phyloP scores from a whole-genome alignment of 64 coral and sea anemone genomes.

The Montipora sp. region DNA sequence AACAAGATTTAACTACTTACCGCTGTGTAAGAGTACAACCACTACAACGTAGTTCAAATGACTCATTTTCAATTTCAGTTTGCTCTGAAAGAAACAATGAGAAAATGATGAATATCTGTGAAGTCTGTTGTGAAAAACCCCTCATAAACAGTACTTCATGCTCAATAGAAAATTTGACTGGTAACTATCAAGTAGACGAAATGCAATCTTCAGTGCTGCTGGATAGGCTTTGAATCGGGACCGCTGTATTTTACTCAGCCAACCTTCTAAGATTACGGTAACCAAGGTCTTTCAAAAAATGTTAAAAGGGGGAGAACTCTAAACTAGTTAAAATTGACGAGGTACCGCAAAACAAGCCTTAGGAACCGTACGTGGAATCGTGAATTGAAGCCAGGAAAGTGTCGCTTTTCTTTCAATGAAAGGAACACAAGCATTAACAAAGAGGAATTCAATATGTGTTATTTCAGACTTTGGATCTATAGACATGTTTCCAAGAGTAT shows the following conservation, averaged over 20 bases:
- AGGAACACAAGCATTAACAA: not conserved
- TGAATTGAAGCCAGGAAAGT: not conserved
- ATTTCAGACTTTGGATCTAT: not conserved
- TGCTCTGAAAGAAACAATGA: not conserved
- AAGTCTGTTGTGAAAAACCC: too few species aligned
- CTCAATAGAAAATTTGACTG: too few species aligned
- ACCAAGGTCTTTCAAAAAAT: too few species aligned
- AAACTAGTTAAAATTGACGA: not conserved
- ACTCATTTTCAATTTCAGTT: slow-evolving; percentile 2
- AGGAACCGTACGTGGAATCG: not conserved
- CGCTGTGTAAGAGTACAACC: not conserved
- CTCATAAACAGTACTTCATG: too few species aligned
- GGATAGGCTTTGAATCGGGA: too few species aligned
- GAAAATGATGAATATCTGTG: too few species aligned
- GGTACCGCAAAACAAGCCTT: not conserved
- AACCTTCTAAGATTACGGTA: too few species aligned
- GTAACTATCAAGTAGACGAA: too few species aligned
- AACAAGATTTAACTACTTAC: not conserved
- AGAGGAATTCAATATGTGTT: slow-evolving; percentile 1
- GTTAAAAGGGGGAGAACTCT: too few species aligned
- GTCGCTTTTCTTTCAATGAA: not conserved
- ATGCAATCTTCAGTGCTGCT: not conserved
- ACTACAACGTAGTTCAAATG: not conserved
- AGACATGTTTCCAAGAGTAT: not conserved
- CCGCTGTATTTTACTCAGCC: too few species aligned